Evolutionary conservation across 2,797 vertebrate species (phyloP).

Genomic region (Mastacembelus armatus): DNA sequence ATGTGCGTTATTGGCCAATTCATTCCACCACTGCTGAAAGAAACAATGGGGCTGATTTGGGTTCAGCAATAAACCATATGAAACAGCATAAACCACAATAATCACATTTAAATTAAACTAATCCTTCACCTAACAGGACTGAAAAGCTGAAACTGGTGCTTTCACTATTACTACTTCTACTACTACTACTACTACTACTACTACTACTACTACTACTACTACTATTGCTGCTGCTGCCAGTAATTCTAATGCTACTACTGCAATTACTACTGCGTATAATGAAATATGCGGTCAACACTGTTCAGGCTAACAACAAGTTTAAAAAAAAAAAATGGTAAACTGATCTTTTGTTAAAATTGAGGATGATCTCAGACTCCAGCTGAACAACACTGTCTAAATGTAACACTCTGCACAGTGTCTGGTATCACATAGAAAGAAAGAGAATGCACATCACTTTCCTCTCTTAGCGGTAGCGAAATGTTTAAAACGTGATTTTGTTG

Average conservation of each 20-base stretch:
- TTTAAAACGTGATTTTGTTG: neutral
- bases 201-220: neutral
- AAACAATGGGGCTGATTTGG: neutral
- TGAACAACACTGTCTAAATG: neutral
- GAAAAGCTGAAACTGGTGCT: constrained; percentile 2
- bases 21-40: neutral
- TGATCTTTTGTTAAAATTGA: too few relatives aligned
- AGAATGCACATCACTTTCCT: neutral
- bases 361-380: neutral
- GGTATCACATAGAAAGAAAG: neutral
- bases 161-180: too few relatives aligned
- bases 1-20: neutral
- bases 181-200: too few relatives aligned
- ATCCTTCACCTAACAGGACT: neutral
- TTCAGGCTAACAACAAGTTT: neutral
- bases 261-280: neutral
- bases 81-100: neutral
- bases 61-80: neutral
- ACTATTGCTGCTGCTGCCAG: neutral
- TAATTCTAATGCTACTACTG: constrained; percentile 21
- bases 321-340: too few relatives aligned
- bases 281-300: constrained; percentile 1
- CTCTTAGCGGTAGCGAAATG: neutral
- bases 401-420: too few relatives aligned
- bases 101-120: neutral